These are phyloP conservation scores for Amblyteles armatorius DNA, from an alignment of 2,888 invertebrate species.

Conservation along the genomic window DNA sequence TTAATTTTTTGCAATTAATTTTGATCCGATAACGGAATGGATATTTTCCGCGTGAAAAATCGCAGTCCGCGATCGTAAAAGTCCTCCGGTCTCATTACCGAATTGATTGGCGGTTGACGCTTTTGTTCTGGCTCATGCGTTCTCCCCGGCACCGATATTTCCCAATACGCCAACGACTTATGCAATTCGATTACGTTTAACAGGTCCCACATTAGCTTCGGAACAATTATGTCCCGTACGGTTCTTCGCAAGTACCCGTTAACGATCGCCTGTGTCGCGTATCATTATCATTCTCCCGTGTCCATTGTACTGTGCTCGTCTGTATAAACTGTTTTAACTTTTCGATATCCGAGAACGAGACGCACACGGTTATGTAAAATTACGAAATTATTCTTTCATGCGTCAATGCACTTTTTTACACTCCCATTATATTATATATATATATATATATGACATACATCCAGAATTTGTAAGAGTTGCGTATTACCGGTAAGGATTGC, in stretches of 20 bases:
- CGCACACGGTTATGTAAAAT: slow-evolving; percentile 23
- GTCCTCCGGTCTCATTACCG: neutral
- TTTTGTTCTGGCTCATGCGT: neutral
- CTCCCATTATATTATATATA: neutral
- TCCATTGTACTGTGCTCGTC: neutral
- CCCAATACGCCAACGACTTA: neutral
- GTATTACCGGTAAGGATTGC: slow-evolving; percentile 10
- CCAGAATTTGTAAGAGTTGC: neutral
- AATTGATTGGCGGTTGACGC: slow-evolving; percentile 2
- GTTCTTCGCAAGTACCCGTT: neutral
- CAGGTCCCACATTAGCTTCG: neutral
- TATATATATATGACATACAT: neutral
- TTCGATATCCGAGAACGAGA: neutral
- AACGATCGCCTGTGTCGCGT: slow-evolving; percentile 6
- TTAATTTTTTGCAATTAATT: neutral
- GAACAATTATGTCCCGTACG: slow-evolving; percentile 6
- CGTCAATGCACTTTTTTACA: slow-evolving; percentile 6
- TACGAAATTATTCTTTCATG: slow-evolving; percentile 24
- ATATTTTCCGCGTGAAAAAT: neutral
- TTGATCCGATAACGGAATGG: neutral
- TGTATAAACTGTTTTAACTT: neutral
- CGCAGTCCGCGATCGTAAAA: neutral
- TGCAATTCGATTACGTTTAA: neutral
- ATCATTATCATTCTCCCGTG: slow-evolving; percentile 18
- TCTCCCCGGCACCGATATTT: neutral